phyloP scores from a whole-genome alignment of 2,113 vertebrate species.

The Hassar affinis region DNA sequence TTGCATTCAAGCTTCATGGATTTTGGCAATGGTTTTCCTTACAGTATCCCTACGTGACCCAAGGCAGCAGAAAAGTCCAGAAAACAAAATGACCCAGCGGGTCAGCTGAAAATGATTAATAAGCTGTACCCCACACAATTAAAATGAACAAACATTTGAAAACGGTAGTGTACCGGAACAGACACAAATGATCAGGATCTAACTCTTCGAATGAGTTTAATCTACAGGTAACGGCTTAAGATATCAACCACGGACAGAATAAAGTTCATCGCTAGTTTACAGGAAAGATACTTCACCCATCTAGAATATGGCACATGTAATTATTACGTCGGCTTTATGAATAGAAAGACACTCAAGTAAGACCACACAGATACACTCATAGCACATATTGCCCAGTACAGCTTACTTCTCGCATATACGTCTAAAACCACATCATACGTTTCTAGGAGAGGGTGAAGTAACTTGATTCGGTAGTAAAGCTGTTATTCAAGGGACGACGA shows the following conservation, averaged over 20 bases:
- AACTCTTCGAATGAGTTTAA: conserved; percentile 25
- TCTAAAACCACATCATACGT: conserved; percentile 46
- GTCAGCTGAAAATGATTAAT: conserved; percentile 42
- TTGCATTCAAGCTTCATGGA: conserved; percentile 58
- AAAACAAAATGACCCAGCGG: conserved; percentile 17
- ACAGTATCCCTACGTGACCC: conserved; percentile 46
- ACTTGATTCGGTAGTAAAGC: conserved; percentile 44
- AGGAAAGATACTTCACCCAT: conserved; percentile 59
- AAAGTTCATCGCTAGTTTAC: conserved; percentile 65
- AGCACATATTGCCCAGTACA: conserved; percentile 42
- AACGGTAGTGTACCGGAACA: conserved; percentile 40
- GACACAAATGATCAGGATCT: conserved; percentile 42
- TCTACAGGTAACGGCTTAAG: conserved; percentile 51
- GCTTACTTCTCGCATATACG: conserved; percentile 33
- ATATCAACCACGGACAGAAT: conserved; percentile 51
- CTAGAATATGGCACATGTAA: conserved; percentile 68
- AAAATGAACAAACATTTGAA: conserved; percentile 37
- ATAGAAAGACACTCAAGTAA: conserved; percentile 57
- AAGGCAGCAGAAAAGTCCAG: conserved; percentile 59
- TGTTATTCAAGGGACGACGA: conserved; percentile 47
- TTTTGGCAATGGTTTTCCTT: conserved; percentile 58
- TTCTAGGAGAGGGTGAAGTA: conserved; percentile 54
- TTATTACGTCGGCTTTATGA: conserved; percentile 56
- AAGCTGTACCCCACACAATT: conserved; percentile 13
- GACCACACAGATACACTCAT: conserved; percentile 46